phyloP scores from a whole-genome alignment of 2,113 vertebrate genomes.

The Perccottus glenii region DNA sequence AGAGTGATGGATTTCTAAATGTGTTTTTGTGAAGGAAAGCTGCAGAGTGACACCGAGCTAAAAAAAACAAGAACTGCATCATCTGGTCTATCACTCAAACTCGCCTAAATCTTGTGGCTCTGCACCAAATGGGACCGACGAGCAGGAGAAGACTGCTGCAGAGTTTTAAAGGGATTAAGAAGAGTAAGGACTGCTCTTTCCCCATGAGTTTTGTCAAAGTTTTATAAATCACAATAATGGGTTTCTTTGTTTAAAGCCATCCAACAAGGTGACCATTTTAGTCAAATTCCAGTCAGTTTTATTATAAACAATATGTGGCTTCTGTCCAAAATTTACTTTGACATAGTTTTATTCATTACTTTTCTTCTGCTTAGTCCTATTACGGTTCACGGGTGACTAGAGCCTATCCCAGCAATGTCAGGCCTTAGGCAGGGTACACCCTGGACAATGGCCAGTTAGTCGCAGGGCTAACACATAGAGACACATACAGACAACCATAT shows the following conservation, averaged over 20 bases:
- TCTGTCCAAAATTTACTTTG: no score
- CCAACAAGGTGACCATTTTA: not conserved
- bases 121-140: constrained; percentile 44
- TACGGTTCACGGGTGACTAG: no score
- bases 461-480: no score
- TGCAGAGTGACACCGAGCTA: constrained; percentile 45
- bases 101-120: constrained; percentile 39
- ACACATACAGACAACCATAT: no score
- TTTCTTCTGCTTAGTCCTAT: no score
- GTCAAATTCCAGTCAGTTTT: no score
- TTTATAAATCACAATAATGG: constrained; percentile 5
- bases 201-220: constrained; percentile 1
- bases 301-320: no score
- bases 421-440: no score
- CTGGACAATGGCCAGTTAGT: no score
- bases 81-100: constrained; percentile 53
- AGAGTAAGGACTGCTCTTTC: constrained; percentile 22
- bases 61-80: constrained; percentile 49
- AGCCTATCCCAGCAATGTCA: no score
- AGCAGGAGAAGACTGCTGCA: constrained; percentile 8
- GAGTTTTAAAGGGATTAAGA: constrained; percentile 44
- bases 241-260: not conserved
- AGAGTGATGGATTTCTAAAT: constrained; percentile 50
- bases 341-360: no score
- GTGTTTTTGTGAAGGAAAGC: constrained; percentile 41